Base-by-base conservation (phyloP, 2,888 invertebrate genomes). In the Pachydiplax longipennis region DNA sequence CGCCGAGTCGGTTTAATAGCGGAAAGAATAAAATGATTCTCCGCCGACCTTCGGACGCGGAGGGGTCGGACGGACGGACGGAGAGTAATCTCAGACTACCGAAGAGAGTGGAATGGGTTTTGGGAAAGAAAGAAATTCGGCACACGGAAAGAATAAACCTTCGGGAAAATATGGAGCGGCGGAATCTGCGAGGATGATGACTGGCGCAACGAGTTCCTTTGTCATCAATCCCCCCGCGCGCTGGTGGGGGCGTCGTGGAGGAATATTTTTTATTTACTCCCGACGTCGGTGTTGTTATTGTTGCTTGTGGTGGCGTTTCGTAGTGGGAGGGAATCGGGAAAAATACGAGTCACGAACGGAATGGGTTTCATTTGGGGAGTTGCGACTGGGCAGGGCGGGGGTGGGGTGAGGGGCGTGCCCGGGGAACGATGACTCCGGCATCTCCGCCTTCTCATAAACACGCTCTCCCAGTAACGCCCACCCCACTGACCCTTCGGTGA, bases 401-500 rank as follows among this genome's bases (percentile, higher is more conserved):
- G 82, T 48, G 58, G 31, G n/a, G 61, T 53, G n/a, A 40, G 87
- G 65, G 87, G 87, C 87, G 87, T 87, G 87, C 37, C 87, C 10
- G 61, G 61, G 37, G 37, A 87, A 87, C 61, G 83, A 83, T 83
- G 87, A 87, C 87, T 87, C 35, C 83, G 83, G 58, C 53, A 83
- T 87, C 87, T 83, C 87, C 87, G 87, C 87, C 87, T 87, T 37
- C 87, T 87, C 87, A 87, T 87, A 87, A 87, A 87, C 87, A 65
- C 87, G 87, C 61, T 37, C 87, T 31, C n/a, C 37, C 22, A 37
- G 87, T n/a, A 87, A 87, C 87, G 87, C 87, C 87, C 87, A 65
- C 87, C n/a, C 87, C n/a, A 22, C 87, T 87, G 83, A 83, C 83
- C 83, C 83, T 83, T 58, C 44, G 82, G 25, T 48, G 81, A 65